Evolutionary conservation across 2,888 invertebrate genomes (phyloP).

Genomic region (Tillus elongatus): DNA sequence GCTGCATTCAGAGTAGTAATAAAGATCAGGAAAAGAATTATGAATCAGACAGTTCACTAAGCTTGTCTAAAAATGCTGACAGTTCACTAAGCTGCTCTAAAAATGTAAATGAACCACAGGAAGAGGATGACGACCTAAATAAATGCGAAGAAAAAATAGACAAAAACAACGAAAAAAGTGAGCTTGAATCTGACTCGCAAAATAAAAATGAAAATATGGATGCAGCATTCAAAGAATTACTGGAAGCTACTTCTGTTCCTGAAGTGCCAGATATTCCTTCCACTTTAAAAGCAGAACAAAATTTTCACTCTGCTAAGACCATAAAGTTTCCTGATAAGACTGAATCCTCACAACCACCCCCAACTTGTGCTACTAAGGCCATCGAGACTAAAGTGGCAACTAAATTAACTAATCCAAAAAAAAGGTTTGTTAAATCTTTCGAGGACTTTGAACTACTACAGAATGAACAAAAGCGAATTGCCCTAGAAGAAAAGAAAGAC

Average conservation of each 20-base stretch:
- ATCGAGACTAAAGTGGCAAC: constrained; percentile 22
- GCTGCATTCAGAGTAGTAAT: constrained; percentile 12
- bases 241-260: constrained; percentile 53
- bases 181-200: constrained; percentile 20
- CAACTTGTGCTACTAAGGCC: constrained; percentile 4
- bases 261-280: constrained; percentile 47
- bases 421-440: constrained; percentile 39
- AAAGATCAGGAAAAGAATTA: too few species aligned
- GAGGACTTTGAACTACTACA: constrained; percentile 35
- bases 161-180: constrained; percentile 27
- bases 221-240: constrained; percentile 51
- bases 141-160: constrained; percentile 12
- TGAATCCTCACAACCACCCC: constrained; percentile 4
- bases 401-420: constrained; percentile 38
- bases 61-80: constrained; percentile 13
- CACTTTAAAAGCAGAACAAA: constrained; percentile 35
- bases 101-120: constrained; percentile 16
- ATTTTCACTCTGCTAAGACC: constrained; percentile 38
- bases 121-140: constrained; percentile 17
- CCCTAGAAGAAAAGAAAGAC: neutral
- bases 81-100: constrained; percentile 13
- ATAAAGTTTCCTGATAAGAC: constrained; percentile 37
- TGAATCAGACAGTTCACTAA: too few species aligned
- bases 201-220: constrained; percentile 30
- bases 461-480: constrained; percentile 18